These are phyloP conservation scores for Conopomorpha cramerella DNA, from an alignment of 1,140 invertebrate species.

Conservation along the genomic window DNA sequence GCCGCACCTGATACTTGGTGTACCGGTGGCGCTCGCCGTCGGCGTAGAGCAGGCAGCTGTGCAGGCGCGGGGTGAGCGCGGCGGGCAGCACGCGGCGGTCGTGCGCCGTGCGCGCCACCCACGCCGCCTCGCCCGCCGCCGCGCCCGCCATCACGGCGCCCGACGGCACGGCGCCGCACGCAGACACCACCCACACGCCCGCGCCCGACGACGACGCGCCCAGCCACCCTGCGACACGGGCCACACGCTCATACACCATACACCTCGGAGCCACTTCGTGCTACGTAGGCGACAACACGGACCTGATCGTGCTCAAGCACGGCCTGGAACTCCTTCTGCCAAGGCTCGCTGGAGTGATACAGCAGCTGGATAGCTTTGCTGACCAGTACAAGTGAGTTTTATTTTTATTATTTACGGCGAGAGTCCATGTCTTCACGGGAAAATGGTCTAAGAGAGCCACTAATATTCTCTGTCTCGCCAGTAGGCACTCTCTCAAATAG, in stretches of 20 bases:
- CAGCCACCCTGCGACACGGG: slow-evolving; percentile 20
- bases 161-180: slow-evolving; percentile 45
- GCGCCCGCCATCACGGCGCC: slow-evolving; percentile 35
- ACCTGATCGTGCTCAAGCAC: slow-evolving; percentile 86
- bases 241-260: slow-evolving; percentile 94
- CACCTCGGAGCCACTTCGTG: slow-evolving; percentile 98
- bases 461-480: too few species aligned
- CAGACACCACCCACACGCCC: slow-evolving; percentile 41
- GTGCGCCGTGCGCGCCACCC: slow-evolving; percentile 38
- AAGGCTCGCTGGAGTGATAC: slow-evolving; percentile 82
- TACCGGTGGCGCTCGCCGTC: slow-evolving; percentile 29
- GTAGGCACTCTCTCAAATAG: too few species aligned
- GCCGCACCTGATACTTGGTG: slow-evolving; percentile 32
- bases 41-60: slow-evolving; percentile 33
- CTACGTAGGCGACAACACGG: slow-evolving; percentile 97
- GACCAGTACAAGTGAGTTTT: slow-evolving; percentile 72
- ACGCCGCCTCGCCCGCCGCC: slow-evolving; percentile 25
- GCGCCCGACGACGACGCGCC: slow-evolving; percentile 18
- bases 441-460: too few species aligned
- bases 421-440: too few species aligned
- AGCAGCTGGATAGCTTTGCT: slow-evolving; percentile 81
- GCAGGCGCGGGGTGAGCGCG: slow-evolving; percentile 33
- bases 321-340: slow-evolving; percentile 88
- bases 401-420: too few species aligned
- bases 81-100: slow-evolving; percentile 34